Base-by-base conservation (phyloP, 2,113 vertebrate genomes). In the Scortum barcoo region DNA sequence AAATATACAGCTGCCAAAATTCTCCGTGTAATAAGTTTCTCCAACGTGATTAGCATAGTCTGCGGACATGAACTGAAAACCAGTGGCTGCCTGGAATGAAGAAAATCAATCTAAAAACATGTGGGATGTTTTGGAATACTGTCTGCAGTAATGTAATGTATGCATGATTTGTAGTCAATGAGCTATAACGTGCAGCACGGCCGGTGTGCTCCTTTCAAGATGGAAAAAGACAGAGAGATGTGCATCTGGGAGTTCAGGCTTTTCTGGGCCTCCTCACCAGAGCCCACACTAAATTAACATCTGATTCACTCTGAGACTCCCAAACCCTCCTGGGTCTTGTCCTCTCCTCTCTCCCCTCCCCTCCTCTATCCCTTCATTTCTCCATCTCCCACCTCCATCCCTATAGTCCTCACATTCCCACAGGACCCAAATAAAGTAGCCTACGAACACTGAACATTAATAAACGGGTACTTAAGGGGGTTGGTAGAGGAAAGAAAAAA, bases 231-330 rank as follows among this genome's bases (percentile, higher is more conserved):
- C 40, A 46, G 24, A 5, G 54, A 56, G 58, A 67, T 16, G 12
- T 71, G 36, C 85, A 67, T 57, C 51, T 72, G 72, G 79, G 83
- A 71, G 77, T 79, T 73, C 3, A 26, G 40, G 54, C 73, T 85
- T 92, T 90, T 93, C 85, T 91, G 87, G 91, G 89, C 85, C 92
- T 88, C 69, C 73, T 88, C 89, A 90, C 90, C 42, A 84, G 87
- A 83, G 91, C 73, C 85, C 77, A 46, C 36, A 57, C 86, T 93
- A 92, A 94, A 94, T 94, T 92, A 94, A 93, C 91, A 93, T 89
- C 76, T 46, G 83, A 89, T 86, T 86, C 70, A 86, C 86, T 88
- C 19, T 77, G 89, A 90, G 88, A 84, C 80, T 83, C 54, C 22
- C 26, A 62, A 74, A 26, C 86, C 82, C 77, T 73, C 71, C 53